These are phyloP conservation scores for Chironomus riparius DNA, from an alignment of 2,888 invertebrate genomes.

Conservation along the genomic window DNA sequence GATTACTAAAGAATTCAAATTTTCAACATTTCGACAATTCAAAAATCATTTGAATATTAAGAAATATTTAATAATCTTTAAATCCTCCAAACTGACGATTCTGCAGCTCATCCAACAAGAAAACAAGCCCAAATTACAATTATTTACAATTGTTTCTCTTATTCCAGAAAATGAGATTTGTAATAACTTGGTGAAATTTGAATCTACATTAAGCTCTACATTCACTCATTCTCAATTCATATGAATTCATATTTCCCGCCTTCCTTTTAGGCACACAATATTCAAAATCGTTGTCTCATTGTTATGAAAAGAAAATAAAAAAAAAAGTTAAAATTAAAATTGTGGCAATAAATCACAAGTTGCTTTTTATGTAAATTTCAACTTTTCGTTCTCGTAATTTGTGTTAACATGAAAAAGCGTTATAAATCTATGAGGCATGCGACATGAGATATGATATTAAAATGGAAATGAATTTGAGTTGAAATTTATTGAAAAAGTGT, in stretches of 20 bases:
- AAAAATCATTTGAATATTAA: no score
- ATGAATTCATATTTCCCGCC: background rate
- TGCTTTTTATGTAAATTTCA: background rate
- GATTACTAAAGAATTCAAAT: no score
- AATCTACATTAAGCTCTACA: background rate
- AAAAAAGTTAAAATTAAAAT: background rate
- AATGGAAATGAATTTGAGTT: no score
- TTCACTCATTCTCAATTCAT: background rate
- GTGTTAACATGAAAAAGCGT: background rate
- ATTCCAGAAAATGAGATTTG: background rate
- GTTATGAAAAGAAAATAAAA: background rate
- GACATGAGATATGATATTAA: no score
- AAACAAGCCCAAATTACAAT: background rate
- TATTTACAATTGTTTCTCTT: background rate
- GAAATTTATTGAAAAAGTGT: no score
- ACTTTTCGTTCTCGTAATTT: background rate
- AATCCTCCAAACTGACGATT: background rate
- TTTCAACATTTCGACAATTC: no score
- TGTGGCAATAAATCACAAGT: background rate
- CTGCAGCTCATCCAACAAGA: background rate
- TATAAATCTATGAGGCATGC: no score
- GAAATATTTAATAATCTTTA: no score
- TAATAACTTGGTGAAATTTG: background rate
- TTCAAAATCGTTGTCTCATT: background rate
- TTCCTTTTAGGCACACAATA: background rate